Conservation (phyloP, 2,113 vertebrate species). For the Athene noctua region DNA sequence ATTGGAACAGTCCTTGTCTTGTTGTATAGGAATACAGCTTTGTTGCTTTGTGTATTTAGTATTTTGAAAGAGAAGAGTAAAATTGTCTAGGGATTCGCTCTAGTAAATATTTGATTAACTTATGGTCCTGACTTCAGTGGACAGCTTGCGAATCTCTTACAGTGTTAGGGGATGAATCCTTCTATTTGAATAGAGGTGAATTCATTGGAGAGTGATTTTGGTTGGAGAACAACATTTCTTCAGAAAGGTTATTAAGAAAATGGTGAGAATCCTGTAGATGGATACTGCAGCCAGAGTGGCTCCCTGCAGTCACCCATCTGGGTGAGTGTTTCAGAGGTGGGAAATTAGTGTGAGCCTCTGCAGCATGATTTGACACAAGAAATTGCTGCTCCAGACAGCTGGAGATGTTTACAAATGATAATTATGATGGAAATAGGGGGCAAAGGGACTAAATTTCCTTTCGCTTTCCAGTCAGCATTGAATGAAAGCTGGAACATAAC, state of each 20-base stretch:
- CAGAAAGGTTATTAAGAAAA: neutral
- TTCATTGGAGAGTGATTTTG: neutral
- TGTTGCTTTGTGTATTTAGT: neutral
- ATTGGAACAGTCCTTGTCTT: neutral
- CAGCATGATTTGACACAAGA: neutral
- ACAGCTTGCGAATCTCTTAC: neutral
- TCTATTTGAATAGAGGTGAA: neutral
- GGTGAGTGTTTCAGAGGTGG: neutral
- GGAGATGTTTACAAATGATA: neutral
- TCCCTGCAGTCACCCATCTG: neutral
- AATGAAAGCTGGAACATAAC: neutral
- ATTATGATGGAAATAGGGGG: neutral
- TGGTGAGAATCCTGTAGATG: neutral
- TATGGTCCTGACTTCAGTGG: neutral
- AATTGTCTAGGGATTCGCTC: neutral
- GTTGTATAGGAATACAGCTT: neutral
- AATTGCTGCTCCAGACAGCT: neutral
- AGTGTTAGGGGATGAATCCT: neutral
- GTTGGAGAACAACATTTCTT: neutral
- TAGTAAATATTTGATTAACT: neutral
- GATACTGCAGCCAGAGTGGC: neutral
- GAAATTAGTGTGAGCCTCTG: neutral
- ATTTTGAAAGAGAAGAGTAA: neutral
- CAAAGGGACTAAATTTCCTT: neutral
- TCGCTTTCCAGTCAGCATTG: neutral